Percentiles rank a stretch among this genome's conserved stretches.
phyloP scores from a whole-genome alignment of 2,797 vertebrate genomes.

The Anguilla pacifica region DNA sequence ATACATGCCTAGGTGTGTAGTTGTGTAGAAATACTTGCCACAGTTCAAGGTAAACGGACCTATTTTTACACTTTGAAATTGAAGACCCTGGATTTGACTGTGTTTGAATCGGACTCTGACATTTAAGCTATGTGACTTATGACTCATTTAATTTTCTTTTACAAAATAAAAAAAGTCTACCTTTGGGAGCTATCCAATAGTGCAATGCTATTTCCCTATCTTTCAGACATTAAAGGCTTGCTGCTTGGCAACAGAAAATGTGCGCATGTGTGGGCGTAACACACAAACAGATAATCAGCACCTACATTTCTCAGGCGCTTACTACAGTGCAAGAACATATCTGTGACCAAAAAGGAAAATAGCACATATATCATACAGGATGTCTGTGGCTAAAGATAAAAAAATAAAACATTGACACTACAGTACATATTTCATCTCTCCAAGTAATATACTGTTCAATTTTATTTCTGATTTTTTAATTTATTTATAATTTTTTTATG shows the following conservation, averaged over 20 bases:
- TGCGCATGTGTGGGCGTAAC: slow-evolving; percentile 41
- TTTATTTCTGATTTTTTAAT: not conserved
- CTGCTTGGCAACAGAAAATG: slow-evolving; percentile 48
- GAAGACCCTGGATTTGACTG: slow-evolving; percentile 30
- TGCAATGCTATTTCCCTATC: slow-evolving; percentile 42
- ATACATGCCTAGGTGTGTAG: not conserved
- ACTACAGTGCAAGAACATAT: not conserved
- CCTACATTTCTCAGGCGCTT: slow-evolving; percentile 11
- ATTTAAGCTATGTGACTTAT: slow-evolving; percentile 48
- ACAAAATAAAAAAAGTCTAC: slow-evolving; percentile 40
- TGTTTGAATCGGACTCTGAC: slow-evolving; percentile 35
- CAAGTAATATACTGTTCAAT: not conserved
- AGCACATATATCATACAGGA: not conserved
- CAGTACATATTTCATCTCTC: not conserved
- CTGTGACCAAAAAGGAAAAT: not conserved
- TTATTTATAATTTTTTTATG: not conserved
- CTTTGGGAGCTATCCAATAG: slow-evolving; percentile 48
- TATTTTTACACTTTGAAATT: slow-evolving; percentile 19
- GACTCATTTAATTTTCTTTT: slow-evolving; percentile 46
- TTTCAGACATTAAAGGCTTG: slow-evolving; percentile 41
- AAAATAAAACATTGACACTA: not conserved
- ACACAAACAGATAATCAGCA: slow-evolving; percentile 27
- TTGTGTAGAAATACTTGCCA: not conserved
- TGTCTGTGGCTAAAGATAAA: not conserved
- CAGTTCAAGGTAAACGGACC: not conserved